A percentile compares a stretch with the other conserved stretches of the same genome.
Conservation (phyloP, 2,113 vertebrate genomes). For the Ceyx margarethae region DNA sequence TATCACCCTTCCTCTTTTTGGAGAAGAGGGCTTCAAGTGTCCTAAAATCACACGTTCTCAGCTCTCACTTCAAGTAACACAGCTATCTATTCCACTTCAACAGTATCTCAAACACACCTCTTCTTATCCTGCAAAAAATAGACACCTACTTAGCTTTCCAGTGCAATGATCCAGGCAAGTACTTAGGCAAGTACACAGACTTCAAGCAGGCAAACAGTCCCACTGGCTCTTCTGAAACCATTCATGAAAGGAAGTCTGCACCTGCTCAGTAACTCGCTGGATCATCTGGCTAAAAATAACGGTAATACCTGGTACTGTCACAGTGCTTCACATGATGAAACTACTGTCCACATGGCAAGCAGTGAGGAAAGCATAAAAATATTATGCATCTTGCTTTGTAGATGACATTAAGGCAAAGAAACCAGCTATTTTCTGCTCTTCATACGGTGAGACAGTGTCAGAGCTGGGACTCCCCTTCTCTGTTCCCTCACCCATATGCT, state of each 20-base stretch:
- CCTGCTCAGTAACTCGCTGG: not conserved
- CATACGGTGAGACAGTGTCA: fast-evolving
- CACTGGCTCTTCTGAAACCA: not conserved
- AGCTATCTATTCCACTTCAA: constrained; percentile 33
- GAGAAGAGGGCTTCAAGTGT: constrained; percentile 28
- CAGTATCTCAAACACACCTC: constrained; percentile 17
- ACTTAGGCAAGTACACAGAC: not conserved
- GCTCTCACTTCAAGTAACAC: constrained; percentile 40
- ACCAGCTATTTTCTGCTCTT: not conserved
- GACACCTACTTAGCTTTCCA: constrained; percentile 26
- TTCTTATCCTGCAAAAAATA: constrained; percentile 45
- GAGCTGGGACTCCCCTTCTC: not conserved
- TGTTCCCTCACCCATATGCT: not conserved
- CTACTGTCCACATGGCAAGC: not conserved
- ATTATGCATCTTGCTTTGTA: not conserved
- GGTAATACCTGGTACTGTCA: not conserved
- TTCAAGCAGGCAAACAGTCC: not conserved
- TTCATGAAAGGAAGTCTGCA: not conserved
- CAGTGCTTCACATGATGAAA: not conserved
- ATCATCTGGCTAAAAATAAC: not conserved
- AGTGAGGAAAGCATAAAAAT: not conserved
- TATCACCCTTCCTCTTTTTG: constrained; percentile 1
- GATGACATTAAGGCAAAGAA: not conserved
- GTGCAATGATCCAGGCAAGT: not conserved
- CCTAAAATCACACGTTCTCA: constrained; percentile 35